These are phyloP conservation scores for Tridacna crocea DNA, from an alignment of 2,888 invertebrate species.

Conservation along the genomic window DNA sequence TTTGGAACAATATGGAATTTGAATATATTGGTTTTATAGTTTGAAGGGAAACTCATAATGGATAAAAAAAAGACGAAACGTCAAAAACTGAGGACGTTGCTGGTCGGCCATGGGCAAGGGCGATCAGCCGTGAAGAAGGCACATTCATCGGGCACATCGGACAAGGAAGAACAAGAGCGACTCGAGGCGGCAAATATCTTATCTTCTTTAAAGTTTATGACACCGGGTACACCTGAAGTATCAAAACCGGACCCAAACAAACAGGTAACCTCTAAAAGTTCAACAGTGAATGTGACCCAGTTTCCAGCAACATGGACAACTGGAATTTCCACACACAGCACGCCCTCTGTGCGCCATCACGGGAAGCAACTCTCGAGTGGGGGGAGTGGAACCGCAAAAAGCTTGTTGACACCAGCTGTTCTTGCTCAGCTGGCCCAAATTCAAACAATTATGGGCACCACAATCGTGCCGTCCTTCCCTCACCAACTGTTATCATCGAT, in stretches of 20 bases:
- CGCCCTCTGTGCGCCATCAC: slow-evolving; percentile 16
- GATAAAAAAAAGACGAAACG: slow-evolving; percentile 49
- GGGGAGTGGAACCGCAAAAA: slow-evolving; percentile 30
- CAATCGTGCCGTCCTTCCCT: not conserved
- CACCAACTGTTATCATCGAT: not conserved
- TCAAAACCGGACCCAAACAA: not conserved
- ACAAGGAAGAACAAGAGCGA: slow-evolving; percentile 67
- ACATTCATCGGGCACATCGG: slow-evolving; percentile 53
- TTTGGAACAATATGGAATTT: slow-evolving; percentile 30
- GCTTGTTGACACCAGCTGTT: not conserved
- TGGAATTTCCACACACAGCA: slow-evolving; percentile 33
- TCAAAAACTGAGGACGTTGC: slow-evolving; percentile 30
- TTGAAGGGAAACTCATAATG: slow-evolving; percentile 22
- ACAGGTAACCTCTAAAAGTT: not conserved
- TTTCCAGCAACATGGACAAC: slow-evolving; percentile 14
- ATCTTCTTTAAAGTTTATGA: slow-evolving; percentile 53
- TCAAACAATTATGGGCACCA: no score
- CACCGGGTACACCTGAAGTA: slow-evolving; percentile 32
- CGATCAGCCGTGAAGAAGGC: slow-evolving; percentile 45
- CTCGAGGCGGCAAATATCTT: slow-evolving; percentile 67
- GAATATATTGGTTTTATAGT: not conserved
- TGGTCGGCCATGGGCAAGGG: slow-evolving; percentile 41
- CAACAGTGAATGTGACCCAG: slow-evolving; percentile 21
- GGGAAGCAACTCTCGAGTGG: slow-evolving; percentile 5
- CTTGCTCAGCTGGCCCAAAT: slow-evolving; percentile 10